These are phyloP conservation scores for Andricus quercusramuli DNA, from an alignment of 2,888 invertebrate genomes.

Conservation along the genomic window DNA sequence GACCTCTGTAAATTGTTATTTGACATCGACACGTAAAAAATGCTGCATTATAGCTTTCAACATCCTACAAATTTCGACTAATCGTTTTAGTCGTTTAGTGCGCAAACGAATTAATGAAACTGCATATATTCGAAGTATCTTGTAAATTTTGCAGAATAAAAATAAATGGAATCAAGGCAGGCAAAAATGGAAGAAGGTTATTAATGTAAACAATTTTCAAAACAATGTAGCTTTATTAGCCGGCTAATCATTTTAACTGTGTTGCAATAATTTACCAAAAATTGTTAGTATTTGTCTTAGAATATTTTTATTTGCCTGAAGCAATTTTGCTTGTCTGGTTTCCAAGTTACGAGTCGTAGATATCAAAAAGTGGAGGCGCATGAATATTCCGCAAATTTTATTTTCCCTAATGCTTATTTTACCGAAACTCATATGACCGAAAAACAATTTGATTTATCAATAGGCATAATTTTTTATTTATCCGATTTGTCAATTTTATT, in stretches of 20 bases:
- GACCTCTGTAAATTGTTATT: conserved; percentile 53
- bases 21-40: conserved; percentile 39
- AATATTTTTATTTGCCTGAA: not conserved
- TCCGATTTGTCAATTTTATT: too few relatives aligned
- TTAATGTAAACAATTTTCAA: conserved; percentile 35
- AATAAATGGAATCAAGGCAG: conserved; percentile 16
- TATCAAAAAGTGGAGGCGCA: conserved; percentile 1
- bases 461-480: too few relatives aligned
- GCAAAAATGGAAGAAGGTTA: conserved; percentile 24
- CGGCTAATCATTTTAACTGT: conserved; percentile 10
- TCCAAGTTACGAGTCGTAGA: conserved; percentile 13
- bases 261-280: conserved; percentile 17
- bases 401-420: too few relatives aligned
- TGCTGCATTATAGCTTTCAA: not conserved
- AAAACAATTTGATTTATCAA: too few relatives aligned
- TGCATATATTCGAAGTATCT: conserved; percentile 29
- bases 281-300: conserved; percentile 17
- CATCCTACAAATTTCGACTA: conserved; percentile 6
- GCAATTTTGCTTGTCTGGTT: conserved; percentile 18
- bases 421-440: too few relatives aligned
- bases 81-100: conserved; percentile 5
- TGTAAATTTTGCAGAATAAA: conserved; percentile 39
- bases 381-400: too few relatives aligned
- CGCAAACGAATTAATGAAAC: conserved; percentile 29
- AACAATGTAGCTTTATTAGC: conserved; percentile 15